Evolutionary conservation across 2,113 vertebrate species (phyloP), one percentile per base, ranked within the genome.

Genomic region (Seriola quinqueradiata): DNA sequence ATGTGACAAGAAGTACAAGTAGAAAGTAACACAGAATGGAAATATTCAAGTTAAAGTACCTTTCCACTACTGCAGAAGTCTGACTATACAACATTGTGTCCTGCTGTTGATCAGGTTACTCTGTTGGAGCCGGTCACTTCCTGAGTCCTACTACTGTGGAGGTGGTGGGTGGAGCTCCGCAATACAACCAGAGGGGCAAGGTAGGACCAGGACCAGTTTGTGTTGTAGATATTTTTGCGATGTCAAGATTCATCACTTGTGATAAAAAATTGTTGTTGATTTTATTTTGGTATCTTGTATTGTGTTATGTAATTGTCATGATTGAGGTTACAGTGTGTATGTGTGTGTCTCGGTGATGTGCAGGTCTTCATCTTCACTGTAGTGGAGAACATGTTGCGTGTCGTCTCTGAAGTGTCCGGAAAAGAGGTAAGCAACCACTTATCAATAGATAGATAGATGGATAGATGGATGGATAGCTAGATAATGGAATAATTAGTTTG

Each of bases 111-210:
- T 48, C 90, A 99, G 98, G 98, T 3, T 99, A 99, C 79, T 95
- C 98, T 5, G 97, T 99, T 32, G 96, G 96, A 81, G 97, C 96
- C 1, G 98, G 98, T 46, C 96, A 97, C 84, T 99, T 99, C 90
- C 87, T 94, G 67, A 89, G 93, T 64, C 88, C 79, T 13, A 14
- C 82, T 11, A 93, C 92, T 46, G 93, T 72, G 21, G 97, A 99
- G 94, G 92, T 99, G 34, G 93, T 99, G 55, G 97, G 97, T 73
- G 98, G 98, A 58, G 98, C 98, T 38, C 98, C 98, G 5, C 97
- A 99, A 1, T 95, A 97, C 86, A 96, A 96, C 48, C 96, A 97
- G 94, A 97, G 90, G 93, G 98, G 98, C 84, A 98, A 97, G 95
- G 98, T 99, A 96, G 95, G 96, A 86, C 19, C 55, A 6, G 19